These are phyloP conservation scores for Coreius guichenoti DNA, from an alignment of 2,797 vertebrate species.

Conservation along the genomic window DNA sequence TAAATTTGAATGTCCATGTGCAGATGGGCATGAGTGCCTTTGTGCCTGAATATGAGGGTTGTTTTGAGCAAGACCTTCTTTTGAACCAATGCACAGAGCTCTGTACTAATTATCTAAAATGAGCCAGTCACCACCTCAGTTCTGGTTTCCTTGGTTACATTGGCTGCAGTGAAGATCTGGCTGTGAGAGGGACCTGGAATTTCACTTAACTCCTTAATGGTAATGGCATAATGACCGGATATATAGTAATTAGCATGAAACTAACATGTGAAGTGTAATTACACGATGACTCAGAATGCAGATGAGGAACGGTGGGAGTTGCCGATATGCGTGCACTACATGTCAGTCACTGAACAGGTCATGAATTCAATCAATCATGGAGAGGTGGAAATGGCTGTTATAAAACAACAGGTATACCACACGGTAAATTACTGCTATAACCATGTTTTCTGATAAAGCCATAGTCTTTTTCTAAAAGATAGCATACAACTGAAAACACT, in stretches of 20 bases:
- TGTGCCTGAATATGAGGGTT: not conserved
- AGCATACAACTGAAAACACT: not conserved
- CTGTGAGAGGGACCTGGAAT: slow-evolving; percentile 48
- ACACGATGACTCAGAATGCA: slow-evolving; percentile 45
- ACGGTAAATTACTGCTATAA: slow-evolving; percentile 40
- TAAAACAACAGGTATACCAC: slow-evolving; percentile 47
- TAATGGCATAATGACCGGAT: slow-evolving; percentile 54
- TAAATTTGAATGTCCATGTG: not conserved
- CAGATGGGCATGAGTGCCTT: slow-evolving; percentile 10
- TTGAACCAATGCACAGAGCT: slow-evolving; percentile 49
- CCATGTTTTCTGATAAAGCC: slow-evolving; percentile 8
- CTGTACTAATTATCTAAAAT: slow-evolving; percentile 51
- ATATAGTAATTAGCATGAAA: slow-evolving; percentile 53
- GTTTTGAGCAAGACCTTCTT: slow-evolving; percentile 42
- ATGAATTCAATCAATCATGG: slow-evolving; percentile 45
- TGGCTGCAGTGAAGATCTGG: slow-evolving; percentile 39
- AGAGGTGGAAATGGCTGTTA: slow-evolving; percentile 27
- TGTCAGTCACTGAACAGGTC: slow-evolving; percentile 24
- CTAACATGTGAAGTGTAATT: slow-evolving; percentile 56
- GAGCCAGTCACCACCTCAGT: slow-evolving; percentile 49
- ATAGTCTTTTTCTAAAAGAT: not conserved
- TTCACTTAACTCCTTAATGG: slow-evolving; percentile 46
- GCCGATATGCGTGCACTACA: not conserved
- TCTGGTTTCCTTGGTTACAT: slow-evolving; percentile 61
- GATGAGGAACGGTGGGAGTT: slow-evolving; percentile 15